phyloP scores from a whole-genome alignment of 2,888 invertebrate genomes.

The Archips xylosteana region DNA sequence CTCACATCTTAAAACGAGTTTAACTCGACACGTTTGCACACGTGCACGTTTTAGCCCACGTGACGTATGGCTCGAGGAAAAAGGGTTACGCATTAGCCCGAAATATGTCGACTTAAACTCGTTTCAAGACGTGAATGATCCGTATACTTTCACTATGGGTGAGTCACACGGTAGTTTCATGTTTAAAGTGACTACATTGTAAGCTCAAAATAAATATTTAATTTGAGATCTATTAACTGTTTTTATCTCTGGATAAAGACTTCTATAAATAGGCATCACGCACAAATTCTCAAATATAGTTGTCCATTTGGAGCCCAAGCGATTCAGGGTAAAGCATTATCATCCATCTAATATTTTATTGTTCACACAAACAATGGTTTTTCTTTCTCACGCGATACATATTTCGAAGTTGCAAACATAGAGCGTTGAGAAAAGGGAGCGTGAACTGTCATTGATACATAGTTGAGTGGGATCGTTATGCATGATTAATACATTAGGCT shows the following conservation, averaged over 20 bases:
- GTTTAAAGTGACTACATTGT: too few species aligned
- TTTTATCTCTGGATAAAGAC: neutral
- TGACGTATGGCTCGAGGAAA: too few species aligned
- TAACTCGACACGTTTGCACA: too few species aligned
- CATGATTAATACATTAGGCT: neutral
- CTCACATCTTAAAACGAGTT: too few species aligned
- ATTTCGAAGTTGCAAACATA: slow-evolving; percentile 49
- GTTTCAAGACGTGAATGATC: too few species aligned
- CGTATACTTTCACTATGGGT: too few species aligned
- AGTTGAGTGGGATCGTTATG: slow-evolving; percentile 41
- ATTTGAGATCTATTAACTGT: too few species aligned
- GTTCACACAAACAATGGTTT: slow-evolving; percentile 64
- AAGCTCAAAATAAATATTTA: too few species aligned
- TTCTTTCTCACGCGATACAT: slow-evolving; percentile 70
- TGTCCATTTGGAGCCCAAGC: neutral
- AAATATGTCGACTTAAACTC: too few species aligned
- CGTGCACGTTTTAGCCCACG: too few species aligned
- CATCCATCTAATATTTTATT: slow-evolving; percentile 69
- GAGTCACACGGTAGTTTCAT: too few species aligned
- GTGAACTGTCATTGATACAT: slow-evolving; percentile 44
- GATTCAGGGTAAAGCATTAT: slow-evolving; percentile 51
- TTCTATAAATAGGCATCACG: neutral
- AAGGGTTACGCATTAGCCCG: too few species aligned
- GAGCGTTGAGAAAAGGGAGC: slow-evolving; percentile 49
- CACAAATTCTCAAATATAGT: neutral